Percentiles rank a stretch among this genome's conserved stretches.
Conservation (phyloP, 1,140 invertebrate species). For the Asobara japonica region DNA sequence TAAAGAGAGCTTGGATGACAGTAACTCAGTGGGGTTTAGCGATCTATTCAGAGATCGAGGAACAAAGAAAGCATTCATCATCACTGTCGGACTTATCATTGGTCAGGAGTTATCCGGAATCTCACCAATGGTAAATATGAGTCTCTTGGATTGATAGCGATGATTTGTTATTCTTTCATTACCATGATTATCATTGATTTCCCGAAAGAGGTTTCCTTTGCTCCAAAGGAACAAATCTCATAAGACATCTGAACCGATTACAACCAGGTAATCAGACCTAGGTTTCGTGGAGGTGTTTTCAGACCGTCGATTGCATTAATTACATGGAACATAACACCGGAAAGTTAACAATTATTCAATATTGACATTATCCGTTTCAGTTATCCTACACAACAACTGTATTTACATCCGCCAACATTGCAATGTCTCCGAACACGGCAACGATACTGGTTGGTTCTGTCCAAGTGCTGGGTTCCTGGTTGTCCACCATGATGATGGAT, state of each 20-base stretch:
- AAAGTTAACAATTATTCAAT: background rate
- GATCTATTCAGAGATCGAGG: slow-evolving; percentile 54
- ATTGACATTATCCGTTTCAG: too few species aligned
- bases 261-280: too few species aligned
- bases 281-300: too few species aligned
- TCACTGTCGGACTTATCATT: slow-evolving; percentile 61
- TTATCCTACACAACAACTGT: slow-evolving; percentile 69
- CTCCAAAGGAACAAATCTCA: too few species aligned
- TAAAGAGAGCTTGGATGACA: slow-evolving; percentile 41
- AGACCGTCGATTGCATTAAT: too few species aligned
- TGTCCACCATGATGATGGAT: slow-evolving; percentile 70
- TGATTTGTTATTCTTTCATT: background rate
- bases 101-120: slow-evolving; percentile 62
- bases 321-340: too few species aligned
- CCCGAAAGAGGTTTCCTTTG: background rate
- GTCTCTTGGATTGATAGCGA: background rate
- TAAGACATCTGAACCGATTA: too few species aligned
- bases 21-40: slow-evolving; percentile 35
- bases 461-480: slow-evolving; percentile 62
- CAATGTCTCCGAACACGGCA: slow-evolving; percentile 60
- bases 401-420: slow-evolving; percentile 65
- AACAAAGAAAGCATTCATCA: slow-evolving; percentile 59
- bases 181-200: background rate
- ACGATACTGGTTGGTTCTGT: slow-evolving; percentile 68
- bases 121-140: slow-evolving; percentile 53